Evolutionary conservation across 1,140 invertebrate genomes (phyloP), one percentile per base, ranked within the genome.

Genomic region (Saccostrea glomerata): DNA sequence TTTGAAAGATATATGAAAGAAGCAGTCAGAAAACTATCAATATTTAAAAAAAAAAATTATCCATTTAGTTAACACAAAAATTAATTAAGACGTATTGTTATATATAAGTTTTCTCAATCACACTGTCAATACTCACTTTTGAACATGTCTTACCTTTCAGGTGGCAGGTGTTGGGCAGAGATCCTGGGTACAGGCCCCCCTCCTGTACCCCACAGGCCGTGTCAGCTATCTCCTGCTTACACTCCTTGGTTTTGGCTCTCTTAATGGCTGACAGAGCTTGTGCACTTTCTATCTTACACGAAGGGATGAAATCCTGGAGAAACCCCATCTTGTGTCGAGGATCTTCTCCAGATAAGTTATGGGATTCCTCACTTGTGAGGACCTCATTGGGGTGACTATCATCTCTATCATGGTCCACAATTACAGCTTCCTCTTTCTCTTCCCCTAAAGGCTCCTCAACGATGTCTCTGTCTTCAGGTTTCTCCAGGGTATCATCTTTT

Each of bases 161-260:
- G 30, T 77, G 70, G 30, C 70, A 77, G 25, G 70, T 77, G 25
- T 77, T 77, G 25, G 70, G 70, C 25, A 77, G 70, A 17, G 70
- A 77, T 25, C 70, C 70, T 77, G 70, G 70, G 9, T 77, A 77
- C 0, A 77, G 25, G 9, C 70, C 70, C 30, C 70, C 70, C 70
- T 77, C 70, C 70, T 77, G 70, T 15, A 77, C 36, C 70, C 70
- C 70, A 36, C 70, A 77, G 11, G 70, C 25, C 15, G 25, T 36
- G 70, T 77, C 70, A 12, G 70, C 70, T 36, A 77, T 77, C 25
- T 77, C 70, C 25, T 77, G 70, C 15, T 77, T 77, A 30, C 70
- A 77, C 23, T 77, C 25, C 12, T 0, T 36, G 70, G 70, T 77
- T 13, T 23, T 77, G 30, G 70, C 70, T 30, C 70, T 77, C 70